These are phyloP conservation scores for Dione juno DNA, from an alignment of 2,888 invertebrate species.

Conservation along the genomic window DNA sequence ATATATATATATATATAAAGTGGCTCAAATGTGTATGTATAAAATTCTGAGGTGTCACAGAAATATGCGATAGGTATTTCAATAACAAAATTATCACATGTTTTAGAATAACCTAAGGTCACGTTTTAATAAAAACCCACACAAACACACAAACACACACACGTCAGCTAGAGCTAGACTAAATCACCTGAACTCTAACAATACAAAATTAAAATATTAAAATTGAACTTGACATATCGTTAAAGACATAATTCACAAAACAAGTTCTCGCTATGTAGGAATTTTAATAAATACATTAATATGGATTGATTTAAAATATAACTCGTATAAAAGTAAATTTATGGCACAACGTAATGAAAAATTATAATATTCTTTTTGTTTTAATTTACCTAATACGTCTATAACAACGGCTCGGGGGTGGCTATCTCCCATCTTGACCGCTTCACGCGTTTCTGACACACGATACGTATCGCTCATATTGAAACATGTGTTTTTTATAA, in stretches of 20 bases:
- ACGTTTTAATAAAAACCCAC: background rate
- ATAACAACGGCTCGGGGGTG: slow-evolving; percentile 53
- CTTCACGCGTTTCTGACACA: slow-evolving; percentile 76
- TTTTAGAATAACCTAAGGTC: background rate
- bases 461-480: slow-evolving; percentile 65
- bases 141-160: background rate
- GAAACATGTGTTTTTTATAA: slow-evolving; percentile 73
- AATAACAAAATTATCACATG: background rate
- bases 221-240: background rate
- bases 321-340: background rate
- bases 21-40: background rate
- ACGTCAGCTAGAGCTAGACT: background rate
- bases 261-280: slow-evolving; percentile 1
- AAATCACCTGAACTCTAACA: background rate
- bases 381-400: slow-evolving; percentile 29
- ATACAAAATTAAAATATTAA: slow-evolving; percentile 8
- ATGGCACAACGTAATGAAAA: background rate
- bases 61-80: slow-evolving; percentile 15
- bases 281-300: slow-evolving; percentile 11
- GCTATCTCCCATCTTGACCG: slow-evolving; percentile 74
- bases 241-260: slow-evolving; percentile 13
- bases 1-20: too few relatives aligned
- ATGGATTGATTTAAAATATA: background rate
- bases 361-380: slow-evolving; percentile 19
- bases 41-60: background rate